Percentiles rank a stretch among this genome's conserved stretches.
These are phyloP conservation scores for Junonia oenone DNA, from an alignment of 2,888 invertebrate species.

Conservation along the genomic window DNA sequence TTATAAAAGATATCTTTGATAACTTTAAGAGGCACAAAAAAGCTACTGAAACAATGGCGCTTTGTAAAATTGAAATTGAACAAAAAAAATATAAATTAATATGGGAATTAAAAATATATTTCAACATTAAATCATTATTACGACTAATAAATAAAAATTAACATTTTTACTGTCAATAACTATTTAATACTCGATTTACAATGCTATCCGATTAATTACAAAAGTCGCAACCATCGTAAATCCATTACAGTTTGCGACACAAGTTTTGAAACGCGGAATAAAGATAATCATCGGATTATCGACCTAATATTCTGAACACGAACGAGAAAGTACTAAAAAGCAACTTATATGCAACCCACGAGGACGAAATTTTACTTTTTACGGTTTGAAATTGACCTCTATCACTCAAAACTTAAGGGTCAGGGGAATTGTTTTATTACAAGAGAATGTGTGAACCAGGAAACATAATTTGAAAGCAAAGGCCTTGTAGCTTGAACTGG, in stretches of 20 bases:
- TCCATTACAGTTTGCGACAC: not conserved
- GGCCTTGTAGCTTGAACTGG: not conserved
- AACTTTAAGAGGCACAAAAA: no score
- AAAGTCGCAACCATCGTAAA: not conserved
- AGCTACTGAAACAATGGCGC: no score
- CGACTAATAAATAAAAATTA: no score
- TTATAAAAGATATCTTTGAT: no score
- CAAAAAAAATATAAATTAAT: no score
- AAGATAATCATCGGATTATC: constrained; percentile 17
- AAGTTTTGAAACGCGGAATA: constrained; percentile 6
- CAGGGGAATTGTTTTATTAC: not conserved
- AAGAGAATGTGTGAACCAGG: constrained; percentile 5
- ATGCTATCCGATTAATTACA: no score
- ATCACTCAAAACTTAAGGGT: not conserved
- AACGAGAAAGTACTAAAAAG: constrained; percentile 24
- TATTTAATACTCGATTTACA: no score
- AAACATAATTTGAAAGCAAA: constrained; percentile 6
- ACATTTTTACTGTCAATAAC: no score
- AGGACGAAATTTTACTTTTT: constrained; percentile 1
- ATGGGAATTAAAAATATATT: no score
- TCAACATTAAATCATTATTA: no score
- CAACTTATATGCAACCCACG: constrained; percentile 22
- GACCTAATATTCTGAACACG: constrained; percentile 25
- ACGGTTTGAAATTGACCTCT: constrained; percentile 7
- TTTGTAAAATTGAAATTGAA: no score